phyloP scores from a whole-genome alignment of 1,140 invertebrate species.

The Zaprionus kolodkinae region DNA sequence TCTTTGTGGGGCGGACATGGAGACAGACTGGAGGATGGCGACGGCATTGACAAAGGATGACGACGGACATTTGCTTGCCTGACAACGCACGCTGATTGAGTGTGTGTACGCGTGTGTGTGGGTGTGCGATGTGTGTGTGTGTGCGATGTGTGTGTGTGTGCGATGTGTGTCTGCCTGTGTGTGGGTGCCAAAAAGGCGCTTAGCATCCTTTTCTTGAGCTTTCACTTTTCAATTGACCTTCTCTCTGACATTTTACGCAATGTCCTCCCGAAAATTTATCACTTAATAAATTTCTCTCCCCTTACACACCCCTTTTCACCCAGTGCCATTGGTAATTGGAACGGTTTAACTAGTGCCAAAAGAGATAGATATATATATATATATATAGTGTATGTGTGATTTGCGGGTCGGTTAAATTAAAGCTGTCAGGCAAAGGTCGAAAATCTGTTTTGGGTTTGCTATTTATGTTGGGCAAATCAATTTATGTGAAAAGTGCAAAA shows the following conservation, averaged over 20 bases:
- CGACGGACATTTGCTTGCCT: conserved; percentile 54
- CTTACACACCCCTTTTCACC: conserved; percentile 13
- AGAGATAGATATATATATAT: conserved; percentile 27
- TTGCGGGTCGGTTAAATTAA: conserved; percentile 59
- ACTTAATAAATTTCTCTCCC: conserved; percentile 72
- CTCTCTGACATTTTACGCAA: conserved; percentile 73
- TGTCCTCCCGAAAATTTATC: conserved; percentile 69
- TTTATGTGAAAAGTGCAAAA: neutral
- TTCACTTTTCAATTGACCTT: conserved; percentile 81
- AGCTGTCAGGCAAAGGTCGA: conserved; percentile 33
- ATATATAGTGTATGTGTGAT: conserved; percentile 21
- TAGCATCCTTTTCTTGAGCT: conserved; percentile 69
- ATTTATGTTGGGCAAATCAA: conserved; percentile 4
- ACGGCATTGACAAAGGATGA: conserved; percentile 45
- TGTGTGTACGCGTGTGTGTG: conserved; percentile 31
- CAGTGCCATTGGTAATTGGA: conserved; percentile 67
- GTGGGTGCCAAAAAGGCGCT: conserved; percentile 64
- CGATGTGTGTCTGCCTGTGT: conserved; percentile 22
- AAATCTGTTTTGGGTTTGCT: conserved; percentile 7
- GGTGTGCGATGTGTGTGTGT: too few relatives aligned
- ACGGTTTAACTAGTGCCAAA: conserved; percentile 34
- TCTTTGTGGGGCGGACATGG: conserved; percentile 36
- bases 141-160: too few relatives aligned
- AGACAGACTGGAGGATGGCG: neutral
- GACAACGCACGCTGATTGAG: conserved; percentile 68